These are phyloP conservation scores for Hypomecis punctinalis DNA, from an alignment of 2,888 invertebrate species.

Conservation along the genomic window DNA sequence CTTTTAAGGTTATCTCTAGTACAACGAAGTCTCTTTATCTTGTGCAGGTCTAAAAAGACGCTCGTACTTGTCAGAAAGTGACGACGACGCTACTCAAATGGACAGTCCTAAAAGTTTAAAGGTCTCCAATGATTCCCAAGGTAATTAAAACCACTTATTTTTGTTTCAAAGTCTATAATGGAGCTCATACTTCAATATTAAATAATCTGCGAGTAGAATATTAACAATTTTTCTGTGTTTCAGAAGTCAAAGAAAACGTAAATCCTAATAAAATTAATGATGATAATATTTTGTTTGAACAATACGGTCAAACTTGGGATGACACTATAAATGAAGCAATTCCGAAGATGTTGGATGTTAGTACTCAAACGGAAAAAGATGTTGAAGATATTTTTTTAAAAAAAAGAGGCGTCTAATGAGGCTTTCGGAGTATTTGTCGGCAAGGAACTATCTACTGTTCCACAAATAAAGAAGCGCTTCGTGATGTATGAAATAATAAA, in stretches of 20 bases:
- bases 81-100: constrained; percentile 23
- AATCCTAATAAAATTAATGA: constrained; percentile 16
- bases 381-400: background rate
- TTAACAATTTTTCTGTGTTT: constrained; percentile 24
- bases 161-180: constrained; percentile 23
- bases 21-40: constrained; percentile 18
- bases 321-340: constrained; percentile 23
- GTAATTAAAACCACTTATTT: constrained; percentile 23
- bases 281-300: constrained; percentile 1
- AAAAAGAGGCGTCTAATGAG: constrained; percentile 11
- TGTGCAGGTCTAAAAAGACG: background rate
- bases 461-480: constrained; percentile 23
- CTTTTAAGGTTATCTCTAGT: constrained; percentile 23
- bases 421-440: constrained; percentile 16
- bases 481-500: constrained; percentile 27
- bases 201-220: constrained; percentile 24
- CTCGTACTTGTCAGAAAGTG: background rate
- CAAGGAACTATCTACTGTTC: constrained; percentile 28
- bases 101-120: constrained; percentile 25
- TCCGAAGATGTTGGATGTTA: constrained; percentile 23
- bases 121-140: constrained; percentile 24
- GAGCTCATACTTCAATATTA: constrained; percentile 23
- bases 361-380: constrained; percentile 6
- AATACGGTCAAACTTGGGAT: background rate
- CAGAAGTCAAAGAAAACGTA: constrained; percentile 22